Evolutionary conservation across 1,140 invertebrate genomes (phyloP).

Genomic region (Neodiprion lecontei): DNA sequence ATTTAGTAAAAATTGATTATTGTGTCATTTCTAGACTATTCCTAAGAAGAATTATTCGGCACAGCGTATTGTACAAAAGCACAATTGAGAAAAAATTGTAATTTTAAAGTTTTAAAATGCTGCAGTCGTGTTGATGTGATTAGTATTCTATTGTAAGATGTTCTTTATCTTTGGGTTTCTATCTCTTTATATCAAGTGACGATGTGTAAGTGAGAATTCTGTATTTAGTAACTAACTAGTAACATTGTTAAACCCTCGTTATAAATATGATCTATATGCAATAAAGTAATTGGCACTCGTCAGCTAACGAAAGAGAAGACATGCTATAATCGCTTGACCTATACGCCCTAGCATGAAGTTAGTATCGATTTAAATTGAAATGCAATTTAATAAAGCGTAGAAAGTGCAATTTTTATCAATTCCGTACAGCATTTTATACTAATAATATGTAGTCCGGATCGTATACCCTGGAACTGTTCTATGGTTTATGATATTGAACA

Average conservation of each 20-base stretch:
- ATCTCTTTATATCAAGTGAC: not conserved
- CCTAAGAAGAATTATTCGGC: not conserved
- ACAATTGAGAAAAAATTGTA: not conserved
- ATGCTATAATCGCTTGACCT: not conserved
- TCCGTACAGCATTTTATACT: no score
- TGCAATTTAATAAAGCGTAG: no score
- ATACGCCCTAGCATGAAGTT: not conserved
- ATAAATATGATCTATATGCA: not conserved
- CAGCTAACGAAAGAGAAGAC: not conserved
- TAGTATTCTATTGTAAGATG: not conserved
- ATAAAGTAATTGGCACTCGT: not conserved
- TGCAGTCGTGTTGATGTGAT: not conserved
- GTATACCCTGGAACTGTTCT: no score
- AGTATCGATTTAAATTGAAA: no score
- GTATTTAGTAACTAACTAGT: not conserved
- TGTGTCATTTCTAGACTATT: not conserved
- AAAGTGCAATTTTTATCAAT: no score
- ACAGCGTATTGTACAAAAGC: not conserved
- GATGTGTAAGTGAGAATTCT: slow-evolving; percentile 4
- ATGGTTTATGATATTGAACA: no score
- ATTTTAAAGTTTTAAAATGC: not conserved
- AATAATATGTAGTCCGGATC: no score
- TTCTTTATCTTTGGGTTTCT: not conserved
- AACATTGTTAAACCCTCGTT: slow-evolving; percentile 2
- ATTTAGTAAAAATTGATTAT: not conserved